Base-by-base conservation (phyloP, 2,888 invertebrate genomes). In the Erebia palarica region DNA sequence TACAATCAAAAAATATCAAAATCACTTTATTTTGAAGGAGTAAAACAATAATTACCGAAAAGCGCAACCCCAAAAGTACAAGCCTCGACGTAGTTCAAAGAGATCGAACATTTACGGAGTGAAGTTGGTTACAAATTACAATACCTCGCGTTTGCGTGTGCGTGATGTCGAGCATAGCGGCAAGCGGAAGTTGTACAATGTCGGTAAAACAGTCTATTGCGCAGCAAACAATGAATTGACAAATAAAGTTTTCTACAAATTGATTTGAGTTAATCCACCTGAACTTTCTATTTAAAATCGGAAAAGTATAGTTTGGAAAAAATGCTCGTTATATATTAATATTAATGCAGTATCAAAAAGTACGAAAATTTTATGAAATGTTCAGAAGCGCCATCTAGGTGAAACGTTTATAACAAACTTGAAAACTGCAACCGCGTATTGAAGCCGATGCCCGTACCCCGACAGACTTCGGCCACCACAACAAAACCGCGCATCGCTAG, bases 91-190 rank as follows among this genome's bases (percentile, higher is more conserved):
- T 88, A 88, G 87, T 86, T 88, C 82, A 86, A 91, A 88, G 82
- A 91, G 88, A 93, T 92, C 92, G 93, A 93, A 90, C 91, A 90
- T 92, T 86, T 90, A 89, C 82, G 78, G 82, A 87, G 85, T 91
- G 92, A 93, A 93, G 92, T 90, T 89, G 79, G 91, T 80, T 76
- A 75, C 47, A 47, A 36, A 36, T 47, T 47, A 47, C 84, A 84
- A 73, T 78, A 82, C 77, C 78, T 81, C 78, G 82, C 84, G 83
- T 86, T 89, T 85, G 88, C 86, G 87, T 86, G 74, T 88, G 88
- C 86, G 90, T 89, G 89, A 90, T 87, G 85, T 88, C 84, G 83
- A 89, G 90, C 89, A 90, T 82, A 89, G 91, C 89, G 90, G 86
- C 84, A 90, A 92, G 88, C 92, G 93, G 92, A 92, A 89, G 84